Evolutionary conservation across 2,888 invertebrate species (phyloP).

Genomic region (Coleophora deauratella): DNA sequence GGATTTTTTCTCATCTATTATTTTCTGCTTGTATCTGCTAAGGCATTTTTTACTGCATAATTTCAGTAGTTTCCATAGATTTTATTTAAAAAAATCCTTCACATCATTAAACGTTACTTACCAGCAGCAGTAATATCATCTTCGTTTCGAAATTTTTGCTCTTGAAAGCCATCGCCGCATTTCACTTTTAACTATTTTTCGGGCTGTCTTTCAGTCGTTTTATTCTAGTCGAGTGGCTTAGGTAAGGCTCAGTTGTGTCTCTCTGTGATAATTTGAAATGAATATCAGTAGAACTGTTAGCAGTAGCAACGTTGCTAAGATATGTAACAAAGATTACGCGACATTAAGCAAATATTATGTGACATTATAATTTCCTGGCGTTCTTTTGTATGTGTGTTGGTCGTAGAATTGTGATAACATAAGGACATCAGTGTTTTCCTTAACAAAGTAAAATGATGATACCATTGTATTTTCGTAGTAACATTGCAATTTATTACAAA

Average conservation of each 20-base stretch:
- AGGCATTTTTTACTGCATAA: too few relatives aligned
- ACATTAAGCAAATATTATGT: constrained; percentile 53
- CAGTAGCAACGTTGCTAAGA: constrained; percentile 42
- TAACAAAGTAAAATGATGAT: too few relatives aligned
- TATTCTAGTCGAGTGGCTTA: constrained; percentile 36
- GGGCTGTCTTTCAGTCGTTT: constrained; percentile 30
- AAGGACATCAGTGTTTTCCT: too few relatives aligned
- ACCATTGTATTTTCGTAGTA: too few relatives aligned
- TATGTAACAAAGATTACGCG: constrained; percentile 42
- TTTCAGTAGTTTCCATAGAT: too few relatives aligned
- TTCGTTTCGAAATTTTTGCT: constrained; percentile 13
- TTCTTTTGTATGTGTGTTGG: background rate
- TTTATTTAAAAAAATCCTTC: too few relatives aligned
- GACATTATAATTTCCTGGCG: constrained; percentile 58
- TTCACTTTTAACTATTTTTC: constrained; percentile 13
- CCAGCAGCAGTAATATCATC: constrained; percentile 3
- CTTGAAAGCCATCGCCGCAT: constrained; percentile 45
- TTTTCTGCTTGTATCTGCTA: too few relatives aligned
- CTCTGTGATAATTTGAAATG: constrained; percentile 39
- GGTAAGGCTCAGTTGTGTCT: constrained; percentile 34
- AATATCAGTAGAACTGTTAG: constrained; percentile 37
- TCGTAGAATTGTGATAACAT: too few relatives aligned
- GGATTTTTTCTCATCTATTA: too few relatives aligned
- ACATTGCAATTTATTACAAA: too few relatives aligned
- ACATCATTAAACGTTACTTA: too few relatives aligned